phyloP scores from a whole-genome alignment of 2,113 vertebrate genomes.

The Brachionichthys hirsutus region DNA sequence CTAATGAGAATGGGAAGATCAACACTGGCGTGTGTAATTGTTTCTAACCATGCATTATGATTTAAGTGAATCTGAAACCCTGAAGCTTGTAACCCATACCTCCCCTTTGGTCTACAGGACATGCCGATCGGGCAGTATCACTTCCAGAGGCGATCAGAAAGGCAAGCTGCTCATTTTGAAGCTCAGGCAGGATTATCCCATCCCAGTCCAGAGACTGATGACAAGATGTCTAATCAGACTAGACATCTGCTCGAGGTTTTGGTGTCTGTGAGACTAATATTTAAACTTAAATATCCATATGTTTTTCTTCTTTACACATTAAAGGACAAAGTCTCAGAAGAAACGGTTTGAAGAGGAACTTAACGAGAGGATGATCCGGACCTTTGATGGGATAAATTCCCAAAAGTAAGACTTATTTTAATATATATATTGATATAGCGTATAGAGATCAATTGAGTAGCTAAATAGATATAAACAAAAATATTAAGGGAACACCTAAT shows the following conservation, averaged over 20 bases:
- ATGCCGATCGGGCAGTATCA: constrained; percentile 95
- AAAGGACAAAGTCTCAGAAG: constrained; percentile 96
- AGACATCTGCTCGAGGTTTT: constrained; percentile 24
- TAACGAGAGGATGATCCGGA: constrained; percentile 96
- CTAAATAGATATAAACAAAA: no score
- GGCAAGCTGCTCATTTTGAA: constrained; percentile 75
- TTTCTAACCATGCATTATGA: not conserved
- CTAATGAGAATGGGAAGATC: constrained; percentile 97
- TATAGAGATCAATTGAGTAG: no score
- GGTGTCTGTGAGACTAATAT: constrained; percentile 31
- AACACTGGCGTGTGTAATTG: constrained; percentile 86
- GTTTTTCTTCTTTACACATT: constrained; percentile 20
- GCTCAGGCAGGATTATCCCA: constrained; percentile 25
- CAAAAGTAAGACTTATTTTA: constrained; percentile 84
- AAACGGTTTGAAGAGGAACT: constrained; percentile 96
- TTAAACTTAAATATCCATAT: constrained; percentile 16
- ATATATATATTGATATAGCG: not conserved
- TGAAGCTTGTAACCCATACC: constrained; percentile 12
- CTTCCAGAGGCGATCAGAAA: constrained; percentile 93
- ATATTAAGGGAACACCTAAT: no score
- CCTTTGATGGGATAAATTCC: constrained; percentile 96
- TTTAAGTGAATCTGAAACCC: constrained; percentile 6
- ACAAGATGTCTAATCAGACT: constrained; percentile 27
- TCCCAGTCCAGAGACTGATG: not conserved
- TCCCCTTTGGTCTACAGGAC: constrained; percentile 77